Base-by-base conservation (phyloP, 92 coral and sea anemone genomes). In the Zoanthus sansibaricus region DNA sequence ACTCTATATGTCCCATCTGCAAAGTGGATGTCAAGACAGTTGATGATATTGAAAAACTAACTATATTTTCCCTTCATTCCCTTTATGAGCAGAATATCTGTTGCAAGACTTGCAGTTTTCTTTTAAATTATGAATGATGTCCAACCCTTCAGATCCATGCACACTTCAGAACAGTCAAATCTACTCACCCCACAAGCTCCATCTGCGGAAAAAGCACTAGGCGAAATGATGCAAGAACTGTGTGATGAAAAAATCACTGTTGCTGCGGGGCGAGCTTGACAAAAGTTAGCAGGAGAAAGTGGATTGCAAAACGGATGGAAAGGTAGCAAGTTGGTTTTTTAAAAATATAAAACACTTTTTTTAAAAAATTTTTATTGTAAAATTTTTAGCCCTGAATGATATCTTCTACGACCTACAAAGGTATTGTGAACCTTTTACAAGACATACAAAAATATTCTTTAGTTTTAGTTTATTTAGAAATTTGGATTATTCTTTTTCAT, bases 281-380 rank as follows among this genome's bases (percentile, higher is more conserved):
- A 75, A 80, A 31, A 61, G 47, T 20, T 45, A 61, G 75, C 37
- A 62, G 13, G 86, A 75, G 61, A 66, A 70, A n/a, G 86, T 70
- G 72, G 45, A 62, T 44, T 48, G 72, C 30, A 80, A 44, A 80
- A 80, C 86, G 64, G 73, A 75, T 20, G 86, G 72, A 66, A 80
- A 80, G 86, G 86, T 80, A 70, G 14, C 59, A 47, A 75, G 30
- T 47, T 37, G 1, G 42, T 37, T 37, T 37, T 37, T 37, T 37
- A 37, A 37, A 37, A 37, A 37, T 4, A 37, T 37, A 37, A 37
- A 37, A 37, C 42, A 37, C 42, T 37, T 37, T 37, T 37, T 37
- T 37, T 37, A 37, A 2, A 4, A 25, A 25, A 25, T 25, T 37
- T 37, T 37, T 37, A 0, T 37, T 37, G 42, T 37, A 37, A 37